Evolutionary conservation across 2,113 vertebrate species (phyloP), one percentile per base, ranked within the genome.

Genomic region (Todiramphus chloris): DNA sequence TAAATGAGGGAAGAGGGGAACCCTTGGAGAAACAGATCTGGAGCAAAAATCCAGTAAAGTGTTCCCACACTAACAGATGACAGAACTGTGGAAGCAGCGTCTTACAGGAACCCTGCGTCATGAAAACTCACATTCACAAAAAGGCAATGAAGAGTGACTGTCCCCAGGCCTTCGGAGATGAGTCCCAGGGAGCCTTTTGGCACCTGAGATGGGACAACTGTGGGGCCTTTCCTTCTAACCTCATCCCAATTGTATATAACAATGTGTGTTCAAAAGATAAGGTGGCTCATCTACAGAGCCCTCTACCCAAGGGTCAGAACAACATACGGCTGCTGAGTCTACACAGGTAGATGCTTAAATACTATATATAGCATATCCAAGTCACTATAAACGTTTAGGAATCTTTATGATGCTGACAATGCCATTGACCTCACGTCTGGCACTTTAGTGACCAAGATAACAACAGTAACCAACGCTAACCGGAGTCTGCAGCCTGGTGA

Each of bases 181-280:
- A 18, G 17, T 46, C 18, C 44, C 44, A 39, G 37, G 46, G 31
- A 70, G 19, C 67, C 27, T 75, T 62, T 27, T 51, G 16, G 76
- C 70, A 50, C 70, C 48, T 2, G 13, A n/a, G 33, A 10, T 0
- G 0, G 31, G 46, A 39, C 30, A 56, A 1, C 23, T 15, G 25
- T 13, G 7, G 27, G 11, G 13, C 48, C 3, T 18, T 11, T 70
- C 37, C 28, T 43, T 28, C n/a, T 18, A 25, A 18, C 27, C 19
- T 76, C 72, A 80, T 21, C 37, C 20, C 58, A 25, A 17, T 8
- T 78, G 44, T 43, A 16, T 30, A 55, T 8, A 81, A 37, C 35
- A 24, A 23, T 4, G 19, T 44, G 27, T 12, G 24, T 9, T 77
- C 43, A 28, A 18, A 74, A 48, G 27, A 50, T 43, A 84, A 12